phyloP scores from a whole-genome alignment of 2,888 invertebrate species.

The Brachynemurus nebulosus region DNA sequence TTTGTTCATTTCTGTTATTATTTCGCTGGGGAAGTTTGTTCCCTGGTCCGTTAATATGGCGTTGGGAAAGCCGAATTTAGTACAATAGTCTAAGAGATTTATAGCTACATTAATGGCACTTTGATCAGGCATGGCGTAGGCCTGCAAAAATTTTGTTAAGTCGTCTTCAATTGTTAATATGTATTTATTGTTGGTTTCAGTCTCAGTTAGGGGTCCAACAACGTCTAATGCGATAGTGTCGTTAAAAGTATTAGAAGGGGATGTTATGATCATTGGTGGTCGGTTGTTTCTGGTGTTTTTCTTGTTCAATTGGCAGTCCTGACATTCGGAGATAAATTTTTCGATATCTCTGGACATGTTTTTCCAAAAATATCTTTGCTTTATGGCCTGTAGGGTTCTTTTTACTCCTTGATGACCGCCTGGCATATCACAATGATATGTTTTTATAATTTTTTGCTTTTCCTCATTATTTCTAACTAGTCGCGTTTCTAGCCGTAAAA shows the following conservation, averaged over 20 bases:
- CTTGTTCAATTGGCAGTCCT: too few relatives aligned
- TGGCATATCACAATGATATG: constrained; percentile 12
- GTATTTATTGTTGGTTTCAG: not conserved
- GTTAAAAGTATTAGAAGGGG: not conserved
- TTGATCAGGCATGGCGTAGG: not conserved
- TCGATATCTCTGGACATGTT: constrained; percentile 14
- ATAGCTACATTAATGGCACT: too few relatives aligned
- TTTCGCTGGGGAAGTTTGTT: too few relatives aligned
- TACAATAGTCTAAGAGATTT: too few relatives aligned
- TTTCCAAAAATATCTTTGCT: constrained; percentile 14
- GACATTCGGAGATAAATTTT: too few relatives aligned
- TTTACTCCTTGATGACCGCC: constrained; percentile 17
- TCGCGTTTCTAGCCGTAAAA: too few relatives aligned
- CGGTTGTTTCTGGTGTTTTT: too few relatives aligned
- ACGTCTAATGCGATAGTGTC: not conserved
- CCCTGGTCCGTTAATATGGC: too few relatives aligned
- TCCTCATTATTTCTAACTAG: too few relatives aligned
- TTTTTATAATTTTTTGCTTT: constrained; percentile 12
- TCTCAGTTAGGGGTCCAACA: not conserved
- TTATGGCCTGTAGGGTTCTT: constrained; percentile 12
- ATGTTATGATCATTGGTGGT: not conserved
- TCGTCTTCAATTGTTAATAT: not conserved
- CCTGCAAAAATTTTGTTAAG: not conserved
- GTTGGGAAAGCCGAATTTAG: too few relatives aligned
- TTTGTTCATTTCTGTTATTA: too few relatives aligned